Evolutionary conservation across 2,888 invertebrate species (phyloP), one percentile per base, ranked within the genome.

Genomic region (Emmelina monodactyla): DNA sequence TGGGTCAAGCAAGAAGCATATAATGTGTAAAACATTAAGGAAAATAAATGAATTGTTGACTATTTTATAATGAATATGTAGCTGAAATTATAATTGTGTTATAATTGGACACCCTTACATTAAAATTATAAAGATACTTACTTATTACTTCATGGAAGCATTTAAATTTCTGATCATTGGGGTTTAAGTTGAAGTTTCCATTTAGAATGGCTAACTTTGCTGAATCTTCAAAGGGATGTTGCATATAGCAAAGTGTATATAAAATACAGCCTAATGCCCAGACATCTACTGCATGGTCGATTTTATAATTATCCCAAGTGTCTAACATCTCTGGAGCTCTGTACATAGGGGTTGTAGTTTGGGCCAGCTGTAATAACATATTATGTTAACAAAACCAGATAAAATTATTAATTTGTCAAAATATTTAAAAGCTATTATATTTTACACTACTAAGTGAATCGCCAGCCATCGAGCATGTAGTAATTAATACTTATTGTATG

Each of bases 211-310:
- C 87, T 50, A 99, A 76, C 66, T 99, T 99, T 35, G 97, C 87
- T 32, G 89, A 88, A 73, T 99, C 99, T 60, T 97, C 97, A 67
- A 95, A 99, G 0, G 99, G 99, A 79, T 99, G 99, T 50, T 88
- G 89, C 76, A 92, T 89, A 60, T 89, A 97, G 65, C 97, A 95
- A 12, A 99, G 73, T 31, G 91, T 88, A 65, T 93, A 98, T 10
- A 98, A 78, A 44, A 99, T 87, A 68, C 99, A 99, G 5, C 99
- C 99, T 10, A 99, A 78, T 0, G 98, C 97, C 99, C 99, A 99
- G 22, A 97, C 84, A 71, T 99, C 99, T 2, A 91, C 88, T 29
- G 91, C 88, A 45, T 91, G 86, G 37, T 95, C 95, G 46, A 99
- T 95, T 42, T 89, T 91, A 59, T 90, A 89, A 64, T 99, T 97